Percentiles rank a stretch among this genome's conserved stretches.
These are phyloP conservation scores for Phengaris arion DNA, from an alignment of 2,888 invertebrate species.

Conservation along the genomic window DNA sequence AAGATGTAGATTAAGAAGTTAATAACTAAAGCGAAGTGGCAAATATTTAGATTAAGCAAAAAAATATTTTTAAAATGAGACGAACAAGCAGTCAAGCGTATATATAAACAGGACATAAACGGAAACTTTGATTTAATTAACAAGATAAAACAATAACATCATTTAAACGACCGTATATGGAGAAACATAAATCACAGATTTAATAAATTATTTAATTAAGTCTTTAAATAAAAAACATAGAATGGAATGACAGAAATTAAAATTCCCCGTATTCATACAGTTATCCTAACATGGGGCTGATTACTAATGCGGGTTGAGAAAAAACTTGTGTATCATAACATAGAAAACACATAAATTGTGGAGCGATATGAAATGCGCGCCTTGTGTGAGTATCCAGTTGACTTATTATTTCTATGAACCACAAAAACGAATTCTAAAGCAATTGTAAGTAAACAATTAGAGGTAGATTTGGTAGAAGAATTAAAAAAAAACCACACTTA, in stretches of 20 bases:
- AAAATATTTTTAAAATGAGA: background rate
- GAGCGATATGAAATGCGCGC: background rate
- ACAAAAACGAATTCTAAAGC: too few relatives aligned
- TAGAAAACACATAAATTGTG: constrained; percentile 24
- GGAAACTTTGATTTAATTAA: background rate
- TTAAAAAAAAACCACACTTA: too few relatives aligned
- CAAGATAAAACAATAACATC: constrained; percentile 18
- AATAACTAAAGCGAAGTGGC: background rate
- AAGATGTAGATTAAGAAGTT: too few relatives aligned
- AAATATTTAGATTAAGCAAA: background rate
- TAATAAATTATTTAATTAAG: constrained; percentile 6
- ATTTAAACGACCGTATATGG: constrained; percentile 13
- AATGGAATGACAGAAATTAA: constrained; percentile 26
- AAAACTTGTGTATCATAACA: constrained; percentile 25
- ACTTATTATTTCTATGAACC: background rate
- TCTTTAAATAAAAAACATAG: constrained; percentile 11
- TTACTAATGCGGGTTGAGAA: constrained; percentile 1
- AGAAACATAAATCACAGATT: constrained; percentile 17
- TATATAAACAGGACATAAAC: background rate
- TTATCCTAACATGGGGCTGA: constrained; percentile 16
- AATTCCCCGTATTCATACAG: constrained; percentile 14
- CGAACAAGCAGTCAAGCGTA: background rate
- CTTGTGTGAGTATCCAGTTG: background rate
- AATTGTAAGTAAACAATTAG: too few relatives aligned
- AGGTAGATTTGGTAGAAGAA: too few relatives aligned